A percentile compares a stretch with the other conserved stretches of the same genome.
These are phyloP conservation scores for Porites rus DNA, from an alignment of 92 coral and sea anemone species.

Conservation along the genomic window DNA sequence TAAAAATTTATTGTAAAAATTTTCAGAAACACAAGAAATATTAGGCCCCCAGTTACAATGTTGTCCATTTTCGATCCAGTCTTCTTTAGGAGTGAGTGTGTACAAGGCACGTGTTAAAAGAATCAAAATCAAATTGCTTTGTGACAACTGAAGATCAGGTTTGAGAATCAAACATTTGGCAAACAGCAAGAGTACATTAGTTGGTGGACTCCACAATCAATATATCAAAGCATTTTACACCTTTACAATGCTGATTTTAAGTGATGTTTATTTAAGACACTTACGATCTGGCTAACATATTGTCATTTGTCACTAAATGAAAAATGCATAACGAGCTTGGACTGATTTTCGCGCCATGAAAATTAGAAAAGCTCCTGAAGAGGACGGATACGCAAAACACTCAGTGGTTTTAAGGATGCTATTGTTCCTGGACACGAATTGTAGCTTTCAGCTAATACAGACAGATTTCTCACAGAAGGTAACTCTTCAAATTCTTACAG, in stretches of 20 bases:
- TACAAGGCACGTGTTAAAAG: neutral
- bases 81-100: neutral
- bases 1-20: neutral
- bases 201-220: slow-evolving; percentile 11
- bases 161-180: slow-evolving; percentile 53
- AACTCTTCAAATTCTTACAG: slow-evolving; percentile 24
- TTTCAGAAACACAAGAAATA: neutral
- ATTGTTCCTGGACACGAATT: neutral
- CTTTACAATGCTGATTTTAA: slow-evolving; percentile 22
- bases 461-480: slow-evolving; percentile 9
- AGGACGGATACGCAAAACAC: neutral
- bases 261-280: slow-evolving; percentile 5
- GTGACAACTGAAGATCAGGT: slow-evolving; percentile 14
- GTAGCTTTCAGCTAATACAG: neutral
- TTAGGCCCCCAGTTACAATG: neutral
- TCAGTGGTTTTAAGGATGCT: neutral
- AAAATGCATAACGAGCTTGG: neutral
- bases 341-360: neutral
- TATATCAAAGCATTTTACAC: slow-evolving; percentile 39
- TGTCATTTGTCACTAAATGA: slow-evolving; percentile 1
- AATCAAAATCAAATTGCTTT: neutral
- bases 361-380: slow-evolving; percentile 5
- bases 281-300: neutral
- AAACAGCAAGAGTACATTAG: slow-evolving; percentile 21
- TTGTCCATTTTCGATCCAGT: neutral